Conservation (phyloP, 1,140 invertebrate genomes). For the Arion vulgaris region DNA sequence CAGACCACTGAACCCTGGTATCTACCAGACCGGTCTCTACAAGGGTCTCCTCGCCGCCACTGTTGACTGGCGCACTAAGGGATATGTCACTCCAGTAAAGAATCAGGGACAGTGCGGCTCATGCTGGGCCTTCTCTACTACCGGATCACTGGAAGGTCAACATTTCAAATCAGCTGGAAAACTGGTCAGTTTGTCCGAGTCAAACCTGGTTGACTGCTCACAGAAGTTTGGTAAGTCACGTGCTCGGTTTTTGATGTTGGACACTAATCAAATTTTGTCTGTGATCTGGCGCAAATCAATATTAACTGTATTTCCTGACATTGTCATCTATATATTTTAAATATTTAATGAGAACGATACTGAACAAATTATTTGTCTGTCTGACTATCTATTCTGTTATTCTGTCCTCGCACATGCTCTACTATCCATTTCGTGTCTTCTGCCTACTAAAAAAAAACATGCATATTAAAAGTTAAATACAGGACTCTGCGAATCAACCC, state of each 20-base stretch:
- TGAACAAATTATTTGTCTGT: no score
- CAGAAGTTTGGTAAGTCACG: slow-evolving; percentile 72
- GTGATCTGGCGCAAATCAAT: no score
- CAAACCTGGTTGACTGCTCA: slow-evolving; percentile 97
- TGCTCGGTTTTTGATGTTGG: no score
- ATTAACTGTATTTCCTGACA: no score
- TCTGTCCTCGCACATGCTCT: no score
- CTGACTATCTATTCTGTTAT: no score
- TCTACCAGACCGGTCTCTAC: neutral
- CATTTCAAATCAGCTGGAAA: slow-evolving; percentile 88
- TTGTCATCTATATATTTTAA: no score
- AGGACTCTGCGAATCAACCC: no score
- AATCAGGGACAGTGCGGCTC: slow-evolving; percentile 73
- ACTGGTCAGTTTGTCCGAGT: slow-evolving; percentile 93
- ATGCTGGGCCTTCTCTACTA: slow-evolving; percentile 73
- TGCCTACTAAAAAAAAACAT: neutral
- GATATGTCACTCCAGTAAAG: slow-evolving; percentile 73
- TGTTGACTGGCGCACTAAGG: slow-evolving; percentile 74
- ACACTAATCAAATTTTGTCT: no score
- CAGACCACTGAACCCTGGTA: neutral
- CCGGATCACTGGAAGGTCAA: slow-evolving; percentile 95
- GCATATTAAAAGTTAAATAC: neutral
- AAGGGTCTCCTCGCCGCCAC: neutral
- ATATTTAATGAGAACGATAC: no score
- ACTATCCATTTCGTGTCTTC: no score